These are phyloP conservation scores for Leptogaster cylindrica DNA, from an alignment of 2,888 invertebrate genomes.

Conservation along the genomic window DNA sequence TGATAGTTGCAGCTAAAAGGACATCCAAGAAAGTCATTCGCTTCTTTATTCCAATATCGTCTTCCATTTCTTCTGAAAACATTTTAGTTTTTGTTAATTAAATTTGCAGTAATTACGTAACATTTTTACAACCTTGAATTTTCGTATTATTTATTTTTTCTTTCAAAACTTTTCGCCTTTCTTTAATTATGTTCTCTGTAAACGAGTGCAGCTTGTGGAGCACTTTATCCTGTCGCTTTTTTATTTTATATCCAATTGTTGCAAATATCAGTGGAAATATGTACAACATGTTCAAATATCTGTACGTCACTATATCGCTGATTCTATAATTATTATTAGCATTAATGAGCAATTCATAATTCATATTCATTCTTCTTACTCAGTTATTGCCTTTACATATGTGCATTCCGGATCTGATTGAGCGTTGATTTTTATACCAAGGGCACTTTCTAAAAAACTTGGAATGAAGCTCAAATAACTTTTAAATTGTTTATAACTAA, in stretches of 20 bases:
- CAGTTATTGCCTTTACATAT: constrained; percentile 74
- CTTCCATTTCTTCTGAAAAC: neutral
- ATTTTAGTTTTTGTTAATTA: too few species aligned
- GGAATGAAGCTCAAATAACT: neutral
- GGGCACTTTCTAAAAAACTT: constrained; percentile 1
- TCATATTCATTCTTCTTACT: constrained; percentile 59
- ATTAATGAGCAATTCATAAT: too few species aligned
- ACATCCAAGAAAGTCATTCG: constrained; percentile 69
- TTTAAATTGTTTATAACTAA: constrained; percentile 43
- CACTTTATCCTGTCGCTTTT: constrained; percentile 50
- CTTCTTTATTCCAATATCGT: constrained; percentile 61
- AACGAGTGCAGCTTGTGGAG: constrained; percentile 56
- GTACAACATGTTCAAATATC: constrained; percentile 51
- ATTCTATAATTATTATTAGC: constrained; percentile 39
- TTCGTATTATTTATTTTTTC: constrained; percentile 2
- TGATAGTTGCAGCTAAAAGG: constrained; percentile 64
- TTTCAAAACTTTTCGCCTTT: constrained; percentile 52
- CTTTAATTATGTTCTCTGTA: constrained; percentile 55
- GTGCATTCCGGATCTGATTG: constrained; percentile 70
- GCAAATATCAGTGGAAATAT: constrained; percentile 52
- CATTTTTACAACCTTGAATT: neutral
- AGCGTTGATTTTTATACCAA: constrained; percentile 57
- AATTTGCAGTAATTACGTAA: too few species aligned
- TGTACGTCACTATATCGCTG: constrained; percentile 50
- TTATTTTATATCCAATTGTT: constrained; percentile 46